Base-by-base conservation (phyloP, 1,140 invertebrate genomes). In the Drosophila sp. region DNA sequence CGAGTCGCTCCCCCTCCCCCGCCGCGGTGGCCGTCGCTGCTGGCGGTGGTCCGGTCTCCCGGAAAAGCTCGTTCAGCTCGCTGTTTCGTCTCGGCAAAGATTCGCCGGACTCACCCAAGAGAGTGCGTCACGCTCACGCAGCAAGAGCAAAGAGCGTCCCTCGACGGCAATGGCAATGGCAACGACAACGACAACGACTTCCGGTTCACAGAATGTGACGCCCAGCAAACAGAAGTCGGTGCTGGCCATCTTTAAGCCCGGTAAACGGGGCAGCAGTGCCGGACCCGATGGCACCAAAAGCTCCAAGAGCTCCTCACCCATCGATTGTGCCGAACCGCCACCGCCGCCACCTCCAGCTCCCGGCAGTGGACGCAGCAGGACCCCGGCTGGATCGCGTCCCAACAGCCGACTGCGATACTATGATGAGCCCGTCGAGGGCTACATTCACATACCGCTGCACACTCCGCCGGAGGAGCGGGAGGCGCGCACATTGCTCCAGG, bases 21-120 rank as follows among this genome's bases (percentile, higher is more conserved):
- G 92, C 92, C 13, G 92, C 91, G 0, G 70, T 93, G 6, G 92
- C 91, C 90, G 16, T 29, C 9, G 34, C 13, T 1, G 36, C 34
- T 1, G 90, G 72, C 2, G 29, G n/a, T 1, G 14, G 9, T 4
- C n/a, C 94, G 0, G 93, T 95, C 0, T 96, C 96, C 0, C 93
- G 96, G 45, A 96, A 96, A 84, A 96, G 95, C 72, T 96, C 96
- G 16, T 96, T 97, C 76, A 94, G 95, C 67, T 96, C 95, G 0
- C 90, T 97, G 5, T 97, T 97, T 78, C 95, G 95, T 0, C 57
- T 91, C 51, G 90, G 82, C 59, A 91, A 90, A 14, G 91, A 92
- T 46, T 92, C 91, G 0, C 90, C 90, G 2, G 90, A 91, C 21
- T 91, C 90, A 7, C 91, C 91, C 0, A 41, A 0, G 91, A 92